phyloP scores from a whole-genome alignment of 2,113 vertebrate genomes.

The Anolis sagrei region DNA sequence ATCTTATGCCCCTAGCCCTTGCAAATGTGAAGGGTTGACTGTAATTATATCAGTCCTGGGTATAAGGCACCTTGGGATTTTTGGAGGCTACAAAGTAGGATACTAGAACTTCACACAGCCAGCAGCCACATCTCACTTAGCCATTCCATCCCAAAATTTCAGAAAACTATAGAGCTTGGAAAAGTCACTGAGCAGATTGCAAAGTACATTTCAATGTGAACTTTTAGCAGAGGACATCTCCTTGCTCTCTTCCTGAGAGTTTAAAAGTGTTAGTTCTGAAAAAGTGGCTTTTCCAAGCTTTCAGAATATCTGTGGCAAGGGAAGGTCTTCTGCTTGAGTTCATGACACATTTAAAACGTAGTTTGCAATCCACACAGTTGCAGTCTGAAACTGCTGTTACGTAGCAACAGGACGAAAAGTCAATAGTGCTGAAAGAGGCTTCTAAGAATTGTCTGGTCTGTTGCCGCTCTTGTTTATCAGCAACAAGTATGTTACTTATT shows the following conservation, averaged over 20 bases:
- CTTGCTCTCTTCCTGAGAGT: too few relatives aligned
- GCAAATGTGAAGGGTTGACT: too few relatives aligned
- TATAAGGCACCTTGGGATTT: too few relatives aligned
- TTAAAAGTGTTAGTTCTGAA: too few relatives aligned
- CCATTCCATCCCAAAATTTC: conserved; percentile 1
- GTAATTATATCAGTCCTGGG: too few relatives aligned
- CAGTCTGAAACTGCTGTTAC: conserved; percentile 62
- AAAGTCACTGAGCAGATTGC: background rate
- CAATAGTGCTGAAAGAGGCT: conserved; percentile 49
- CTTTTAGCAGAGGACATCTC: too few relatives aligned
- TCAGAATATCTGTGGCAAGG: background rate
- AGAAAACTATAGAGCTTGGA: conserved; percentile 32
- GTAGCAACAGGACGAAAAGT: conserved; percentile 70
- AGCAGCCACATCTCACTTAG: background rate
- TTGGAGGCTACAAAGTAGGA: too few relatives aligned
- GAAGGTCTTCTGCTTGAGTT: conserved; percentile 34
- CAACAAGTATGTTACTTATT: conserved; percentile 70
- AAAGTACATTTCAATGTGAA: too few relatives aligned
- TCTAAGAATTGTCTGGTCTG: conserved; percentile 56
- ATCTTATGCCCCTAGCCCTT: too few relatives aligned
- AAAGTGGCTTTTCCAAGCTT: too few relatives aligned
- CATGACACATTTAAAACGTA: conserved; percentile 63
- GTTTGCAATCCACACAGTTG: conserved; percentile 51
- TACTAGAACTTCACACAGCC: too few relatives aligned
- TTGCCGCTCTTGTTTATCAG: conserved; percentile 57